Evolutionary conservation across 2,797 vertebrate species (phyloP).

Genomic region (Anabas testudineus): DNA sequence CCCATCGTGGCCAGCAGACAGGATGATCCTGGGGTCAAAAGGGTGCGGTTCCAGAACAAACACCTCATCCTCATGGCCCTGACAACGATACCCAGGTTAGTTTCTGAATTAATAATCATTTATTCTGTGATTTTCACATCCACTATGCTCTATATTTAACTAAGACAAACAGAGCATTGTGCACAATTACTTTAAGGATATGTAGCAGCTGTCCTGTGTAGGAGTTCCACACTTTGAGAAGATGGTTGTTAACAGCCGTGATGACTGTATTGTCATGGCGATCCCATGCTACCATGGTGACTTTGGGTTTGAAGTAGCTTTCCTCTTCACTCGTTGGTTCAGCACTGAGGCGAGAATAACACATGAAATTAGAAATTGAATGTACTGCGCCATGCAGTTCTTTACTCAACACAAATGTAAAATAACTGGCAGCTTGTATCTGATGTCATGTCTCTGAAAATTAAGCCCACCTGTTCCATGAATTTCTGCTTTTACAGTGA

Average conservation of each 20-base stretch:
- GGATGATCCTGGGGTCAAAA: constrained; percentile 94
- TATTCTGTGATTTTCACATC: not conserved
- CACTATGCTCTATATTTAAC: not conserved
- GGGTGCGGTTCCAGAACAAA: constrained; percentile 98
- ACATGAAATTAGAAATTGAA: not conserved
- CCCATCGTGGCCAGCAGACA: constrained; percentile 97
- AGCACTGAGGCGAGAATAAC: constrained; percentile 60
- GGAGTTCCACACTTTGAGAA: constrained; percentile 98
- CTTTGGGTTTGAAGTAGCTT: constrained; percentile 95
- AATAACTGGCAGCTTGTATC: not conserved
- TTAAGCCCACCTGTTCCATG: not conserved
- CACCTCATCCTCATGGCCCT: constrained; percentile 97
- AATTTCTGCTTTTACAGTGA: not conserved
- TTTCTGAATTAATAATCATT: not conserved
- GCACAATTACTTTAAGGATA: constrained; percentile 88
- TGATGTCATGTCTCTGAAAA: not conserved
- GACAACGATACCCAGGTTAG: constrained; percentile 40
- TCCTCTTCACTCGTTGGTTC: constrained; percentile 88
- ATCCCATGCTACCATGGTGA: constrained; percentile 99
- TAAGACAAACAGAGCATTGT: not conserved
- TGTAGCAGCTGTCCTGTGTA: constrained; percentile 94
- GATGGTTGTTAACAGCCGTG: constrained; percentile 96
- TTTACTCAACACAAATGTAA: not conserved
- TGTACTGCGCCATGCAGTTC: not conserved
- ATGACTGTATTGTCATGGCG: constrained; percentile 93